Percentiles rank a stretch among this genome's conserved stretches.
Evolutionary conservation across 2,888 invertebrate genomes (phyloP).

Genomic region (Stegana nigrithorax): DNA sequence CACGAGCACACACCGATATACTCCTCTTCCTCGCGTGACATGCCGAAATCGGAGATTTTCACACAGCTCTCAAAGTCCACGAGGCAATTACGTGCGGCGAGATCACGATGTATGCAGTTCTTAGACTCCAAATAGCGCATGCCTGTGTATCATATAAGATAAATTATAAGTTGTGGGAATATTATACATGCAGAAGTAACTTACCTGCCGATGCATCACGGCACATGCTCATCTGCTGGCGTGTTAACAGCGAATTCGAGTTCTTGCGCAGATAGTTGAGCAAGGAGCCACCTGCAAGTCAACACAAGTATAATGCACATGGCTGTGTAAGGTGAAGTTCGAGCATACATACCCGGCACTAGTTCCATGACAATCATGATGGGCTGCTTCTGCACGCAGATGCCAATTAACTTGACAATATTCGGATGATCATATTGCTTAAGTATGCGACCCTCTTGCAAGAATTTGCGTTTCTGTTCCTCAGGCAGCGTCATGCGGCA

Average conservation of each 20-base stretch:
- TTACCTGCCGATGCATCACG: conserved; percentile 89
- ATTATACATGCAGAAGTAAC: neutral
- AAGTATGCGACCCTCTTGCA: conserved; percentile 94
- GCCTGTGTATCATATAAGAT: conserved; percentile 51
- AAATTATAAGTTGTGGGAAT: neutral
- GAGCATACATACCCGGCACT: conserved; percentile 73
- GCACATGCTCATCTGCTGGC: conserved; percentile 87
- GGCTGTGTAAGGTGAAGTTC: neutral
- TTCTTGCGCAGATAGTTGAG: conserved; percentile 88
- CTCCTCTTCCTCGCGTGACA: conserved; percentile 97
- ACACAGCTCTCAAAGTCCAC: conserved; percentile 84
- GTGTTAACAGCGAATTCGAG: conserved; percentile 74
- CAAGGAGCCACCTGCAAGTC: conserved; percentile 83
- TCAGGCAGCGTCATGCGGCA: conserved; percentile 94
- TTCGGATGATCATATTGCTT: conserved; percentile 98
- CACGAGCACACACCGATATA: conserved; percentile 74
- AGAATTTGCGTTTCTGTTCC: conserved; percentile 92
- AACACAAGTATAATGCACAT: neutral
- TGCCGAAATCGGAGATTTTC: conserved; percentile 98
- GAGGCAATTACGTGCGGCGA: conserved; percentile 92
- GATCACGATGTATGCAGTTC: conserved; percentile 95
- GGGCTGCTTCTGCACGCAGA: conserved; percentile 97
- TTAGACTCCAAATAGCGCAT: conserved; percentile 96
- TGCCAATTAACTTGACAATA: conserved; percentile 95
- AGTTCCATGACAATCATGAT: conserved; percentile 99